These are phyloP conservation scores for Oenanthe oenanthe DNA, from an alignment of 2,113 vertebrate genomes.

Conservation along the genomic window DNA sequence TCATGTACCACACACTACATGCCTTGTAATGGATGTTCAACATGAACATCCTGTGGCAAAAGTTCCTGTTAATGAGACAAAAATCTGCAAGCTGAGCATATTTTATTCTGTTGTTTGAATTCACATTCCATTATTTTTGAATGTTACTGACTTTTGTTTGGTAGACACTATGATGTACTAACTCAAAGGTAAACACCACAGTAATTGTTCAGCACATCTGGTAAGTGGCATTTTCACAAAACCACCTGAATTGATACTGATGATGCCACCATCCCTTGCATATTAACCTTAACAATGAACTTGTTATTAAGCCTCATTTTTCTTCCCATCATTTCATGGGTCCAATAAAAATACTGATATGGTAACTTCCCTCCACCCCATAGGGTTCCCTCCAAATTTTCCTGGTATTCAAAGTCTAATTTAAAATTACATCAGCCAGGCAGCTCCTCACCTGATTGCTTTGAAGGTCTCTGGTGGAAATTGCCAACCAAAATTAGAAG, in stretches of 20 bases:
- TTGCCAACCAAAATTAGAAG: neutral
- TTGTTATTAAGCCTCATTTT: neutral
- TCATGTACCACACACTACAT: neutral
- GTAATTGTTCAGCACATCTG: neutral
- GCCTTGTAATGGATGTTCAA: neutral
- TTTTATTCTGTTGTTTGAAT: neutral
- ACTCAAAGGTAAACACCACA: neutral
- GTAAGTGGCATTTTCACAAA: neutral
- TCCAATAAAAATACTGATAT: neutral
- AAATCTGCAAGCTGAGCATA: neutral
- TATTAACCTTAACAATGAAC: neutral
- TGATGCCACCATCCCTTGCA: neutral
- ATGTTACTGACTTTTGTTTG: neutral
- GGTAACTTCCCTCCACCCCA: neutral
- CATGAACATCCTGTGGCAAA: neutral
- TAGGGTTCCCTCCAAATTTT: neutral
- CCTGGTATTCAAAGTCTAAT: neutral
- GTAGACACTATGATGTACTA: neutral
- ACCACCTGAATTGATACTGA: neutral
- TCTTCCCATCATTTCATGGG: neutral
- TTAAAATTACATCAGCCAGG: neutral
- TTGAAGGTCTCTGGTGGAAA: neutral
- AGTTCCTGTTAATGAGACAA: neutral
- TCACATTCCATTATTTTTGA: rapidly evolving
- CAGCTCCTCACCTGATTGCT: neutral